A percentile compares a stretch with the other conserved stretches of the same genome.
phyloP scores from a whole-genome alignment of 2,113 vertebrate genomes.

The Macrotis lagotis region DNA sequence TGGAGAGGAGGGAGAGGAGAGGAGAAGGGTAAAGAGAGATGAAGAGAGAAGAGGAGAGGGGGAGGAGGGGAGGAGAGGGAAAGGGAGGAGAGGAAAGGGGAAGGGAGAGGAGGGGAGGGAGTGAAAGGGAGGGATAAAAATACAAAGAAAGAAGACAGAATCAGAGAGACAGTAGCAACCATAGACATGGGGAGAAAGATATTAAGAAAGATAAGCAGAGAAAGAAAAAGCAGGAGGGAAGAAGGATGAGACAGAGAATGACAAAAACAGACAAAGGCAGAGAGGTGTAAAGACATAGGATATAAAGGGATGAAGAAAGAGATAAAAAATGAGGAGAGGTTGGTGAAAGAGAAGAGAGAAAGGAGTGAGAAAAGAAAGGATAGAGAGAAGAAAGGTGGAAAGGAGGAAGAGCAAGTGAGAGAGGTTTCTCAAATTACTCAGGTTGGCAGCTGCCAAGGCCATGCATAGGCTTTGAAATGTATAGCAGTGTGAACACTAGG shows the following conservation, averaged over 20 bases:
- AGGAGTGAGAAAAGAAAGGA: neutral
- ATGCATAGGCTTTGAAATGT: slow-evolving; percentile 19
- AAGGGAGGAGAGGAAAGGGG: too few species aligned
- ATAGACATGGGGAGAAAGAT: too few species aligned
- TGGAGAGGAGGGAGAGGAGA: neutral
- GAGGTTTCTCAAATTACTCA: neutral
- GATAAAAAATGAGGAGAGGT: neutral
- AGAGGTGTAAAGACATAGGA: neutral
- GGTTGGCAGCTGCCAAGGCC: neutral
- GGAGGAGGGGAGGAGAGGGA: too few species aligned
- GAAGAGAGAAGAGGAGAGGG: neutral
- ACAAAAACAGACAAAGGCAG: neutral
- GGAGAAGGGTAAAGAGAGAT: neutral
- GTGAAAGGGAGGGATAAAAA: too few species aligned
- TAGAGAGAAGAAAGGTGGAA: neutral
- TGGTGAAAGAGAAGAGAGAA: neutral
- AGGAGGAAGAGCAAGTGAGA: neutral
- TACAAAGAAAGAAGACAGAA: too few species aligned
- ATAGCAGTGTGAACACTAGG: slow-evolving; percentile 9
- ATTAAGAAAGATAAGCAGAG: neutral
- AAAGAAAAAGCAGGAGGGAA: neutral
- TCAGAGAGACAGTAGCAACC: neutral
- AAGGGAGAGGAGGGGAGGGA: neutral
- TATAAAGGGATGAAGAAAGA: neutral
- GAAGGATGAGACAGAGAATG: neutral